Conservation (phyloP, 2,888 invertebrate species). For the Eristalis pertinax region DNA sequence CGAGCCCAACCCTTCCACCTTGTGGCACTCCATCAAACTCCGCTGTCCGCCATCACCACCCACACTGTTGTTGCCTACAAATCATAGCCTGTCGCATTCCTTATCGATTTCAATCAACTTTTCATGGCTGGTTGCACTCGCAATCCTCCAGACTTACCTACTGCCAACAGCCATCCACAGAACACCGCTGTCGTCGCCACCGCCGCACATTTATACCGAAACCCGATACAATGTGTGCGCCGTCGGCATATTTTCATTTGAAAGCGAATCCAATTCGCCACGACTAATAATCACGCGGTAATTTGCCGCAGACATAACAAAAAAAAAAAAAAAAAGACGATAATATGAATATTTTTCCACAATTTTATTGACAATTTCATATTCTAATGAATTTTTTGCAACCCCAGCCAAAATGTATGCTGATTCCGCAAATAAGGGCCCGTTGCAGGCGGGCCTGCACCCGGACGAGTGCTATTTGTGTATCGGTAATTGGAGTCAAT, state of each 20-base stretch:
- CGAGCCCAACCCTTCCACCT: neutral
- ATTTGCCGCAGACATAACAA: neutral
- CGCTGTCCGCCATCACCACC: neutral
- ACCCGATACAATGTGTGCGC: conserved; percentile 16
- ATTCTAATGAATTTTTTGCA: neutral
- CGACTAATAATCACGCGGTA: neutral
- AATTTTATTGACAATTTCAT: neutral
- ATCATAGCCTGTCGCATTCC: conserved; percentile 9
- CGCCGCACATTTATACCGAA: conserved; percentile 6
- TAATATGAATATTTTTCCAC: neutral
- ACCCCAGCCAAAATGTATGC: neutral
- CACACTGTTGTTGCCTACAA: conserved; percentile 1
- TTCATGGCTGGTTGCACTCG: conserved; percentile 47
- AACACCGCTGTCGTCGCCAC: neutral
- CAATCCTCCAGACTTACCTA: conserved; percentile 25
- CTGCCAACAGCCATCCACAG: conserved; percentile 9
- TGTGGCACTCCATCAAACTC: conserved; percentile 2
- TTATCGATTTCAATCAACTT: conserved; percentile 24
- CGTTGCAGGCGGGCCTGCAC: neutral
- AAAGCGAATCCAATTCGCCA: conserved; percentile 5
- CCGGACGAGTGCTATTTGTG: conserved; percentile 19
- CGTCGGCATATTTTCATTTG: conserved; percentile 27
- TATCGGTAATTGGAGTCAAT: conserved; percentile 32
- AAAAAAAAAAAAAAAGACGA: neutral
- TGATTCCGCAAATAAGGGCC: conserved; percentile 18